Base-by-base conservation (phyloP, 2,113 vertebrate species). In the Henicopernis longicauda region DNA sequence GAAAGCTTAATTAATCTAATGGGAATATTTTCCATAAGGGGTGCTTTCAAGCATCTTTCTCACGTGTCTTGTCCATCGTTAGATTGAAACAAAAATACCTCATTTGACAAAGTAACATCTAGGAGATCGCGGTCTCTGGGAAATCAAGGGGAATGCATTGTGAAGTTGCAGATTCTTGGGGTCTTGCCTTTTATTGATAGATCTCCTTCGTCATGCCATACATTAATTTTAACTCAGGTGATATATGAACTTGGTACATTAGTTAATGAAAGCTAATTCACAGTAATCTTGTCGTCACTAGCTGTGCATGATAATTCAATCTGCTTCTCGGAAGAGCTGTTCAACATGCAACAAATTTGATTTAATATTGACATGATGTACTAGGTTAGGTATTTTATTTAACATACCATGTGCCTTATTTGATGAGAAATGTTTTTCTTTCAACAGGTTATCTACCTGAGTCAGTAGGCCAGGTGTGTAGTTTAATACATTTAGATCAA, bases 221-320 rank as follows among this genome's bases (percentile, higher is more conserved):
- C 77, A 61, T 95, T 85, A 90, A 82, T 95, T 95, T 91, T 74
- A 62, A 88, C 92, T 82, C 83, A 95, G 95, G 91, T 96, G 91
- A 93, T 94, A 19, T 71, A 91, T 94, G 95, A 95, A 96, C 91
- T 84, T 67, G 71, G 63, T 63, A 85, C 62, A 14, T 93, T 91
- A 78, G 87, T 95, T 95, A 96, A 95, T 96, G 90, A 96, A 96
- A 74, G 79, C 82, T 96, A 89, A 95, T 79, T 79, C 90, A 72
- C 89, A 82, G 59, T 90, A 90, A 91, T 93, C 76, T 78, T 92
- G 89, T 92, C 95, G 89, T 95, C 89, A 59, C 81, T 97, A 89
- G 72, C 90, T 97, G 94, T 81, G 67, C 86, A 81, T 92, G 78
- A 38, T 97, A 97, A 97, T 95, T 91, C 87, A 96, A 91, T 95